Base-by-base conservation (phyloP, 2,797 vertebrate species). In the Paratrypauchen microcephalus region DNA sequence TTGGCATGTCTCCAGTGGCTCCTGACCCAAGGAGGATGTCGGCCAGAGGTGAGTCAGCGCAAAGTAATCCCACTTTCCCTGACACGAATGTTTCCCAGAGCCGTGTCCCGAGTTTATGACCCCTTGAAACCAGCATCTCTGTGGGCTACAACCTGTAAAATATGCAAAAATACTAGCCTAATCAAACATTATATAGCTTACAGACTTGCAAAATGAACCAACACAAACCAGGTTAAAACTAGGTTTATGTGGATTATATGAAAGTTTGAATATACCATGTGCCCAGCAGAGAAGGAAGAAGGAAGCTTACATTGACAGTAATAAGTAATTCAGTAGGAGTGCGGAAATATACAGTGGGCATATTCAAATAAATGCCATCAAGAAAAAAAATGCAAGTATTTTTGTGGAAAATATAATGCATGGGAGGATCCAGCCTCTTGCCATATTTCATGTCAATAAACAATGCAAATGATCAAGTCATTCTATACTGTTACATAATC, bases 1-100 rank as follows among this genome's bases (percentile, higher is more conserved):
- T 92, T 98, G 86, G 76, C 91, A 81, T 98, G 97, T 82, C 80
- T 98, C 45, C 96, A 97, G 92, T 99, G 97, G 97, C 93, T 99
- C 79, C 92, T 98, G 71, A 93, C 91, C 21, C 93, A 94, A 72
- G 97, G 96, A 39, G 95, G 94, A 74, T 97, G 97, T 85, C 80
- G 85, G 36, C 88, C 94, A 52, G 90, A 93, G 95, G 97, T 98
- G 85, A 91, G 92, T 92, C 69, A 62, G 32, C 9, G 59, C 65
- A n/a, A 18, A 60, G 15, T 56, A 58, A 73, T 56, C 68, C 50
- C 19, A 5, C 65, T 52, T 74, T 66, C 56, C 74, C 65, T 69
- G 54, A 68, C 39, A 57, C 72, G 69, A 24, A 12, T 76, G 64
- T 45, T 23, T 41, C 48, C 45, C 48, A 61, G 50, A 4, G 47